phyloP scores from a whole-genome alignment of 2,797 vertebrate genomes.

The Parauchenoglanis ngamensis region DNA sequence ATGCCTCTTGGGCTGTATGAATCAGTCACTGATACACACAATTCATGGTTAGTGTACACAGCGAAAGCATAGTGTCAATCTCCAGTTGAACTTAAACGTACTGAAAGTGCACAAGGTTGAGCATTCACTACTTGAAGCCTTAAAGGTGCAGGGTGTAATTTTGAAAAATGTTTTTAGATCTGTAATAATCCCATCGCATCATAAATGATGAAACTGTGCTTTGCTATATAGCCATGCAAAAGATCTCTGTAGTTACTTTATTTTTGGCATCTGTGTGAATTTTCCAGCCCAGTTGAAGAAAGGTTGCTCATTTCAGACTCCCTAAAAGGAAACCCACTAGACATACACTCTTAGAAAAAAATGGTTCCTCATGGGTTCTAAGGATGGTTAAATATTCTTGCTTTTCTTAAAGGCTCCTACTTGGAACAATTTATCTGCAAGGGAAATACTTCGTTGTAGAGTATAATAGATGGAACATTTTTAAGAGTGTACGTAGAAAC shows the following conservation, averaged over 20 bases:
- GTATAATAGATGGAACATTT: not conserved
- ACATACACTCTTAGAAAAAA: not conserved
- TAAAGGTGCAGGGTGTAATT: not conserved
- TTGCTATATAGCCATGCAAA: not conserved
- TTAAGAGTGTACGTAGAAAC: not conserved
- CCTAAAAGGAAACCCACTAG: not conserved
- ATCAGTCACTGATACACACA: not conserved
- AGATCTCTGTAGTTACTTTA: not conserved
- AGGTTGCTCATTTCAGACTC: not conserved
- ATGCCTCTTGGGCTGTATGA: slow-evolving; percentile 2
- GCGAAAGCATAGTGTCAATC: not conserved
- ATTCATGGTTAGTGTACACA: not conserved
- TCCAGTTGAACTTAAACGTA: not conserved
- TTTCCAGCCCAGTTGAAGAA: not conserved
- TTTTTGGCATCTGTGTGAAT: not conserved
- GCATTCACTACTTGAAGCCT: not conserved
- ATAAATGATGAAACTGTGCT: not conserved
- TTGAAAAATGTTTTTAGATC: not conserved
- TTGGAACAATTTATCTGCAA: not conserved
- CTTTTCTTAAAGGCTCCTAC: not conserved
- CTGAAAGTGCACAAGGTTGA: not conserved
- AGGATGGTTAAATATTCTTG: not conserved
- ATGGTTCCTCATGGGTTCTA: not conserved
- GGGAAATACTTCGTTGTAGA: not conserved
- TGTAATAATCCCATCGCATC: not conserved